These are phyloP conservation scores for Acromyrmex echinatior DNA, from an alignment of 1,140 invertebrate species.

Conservation along the genomic window DNA sequence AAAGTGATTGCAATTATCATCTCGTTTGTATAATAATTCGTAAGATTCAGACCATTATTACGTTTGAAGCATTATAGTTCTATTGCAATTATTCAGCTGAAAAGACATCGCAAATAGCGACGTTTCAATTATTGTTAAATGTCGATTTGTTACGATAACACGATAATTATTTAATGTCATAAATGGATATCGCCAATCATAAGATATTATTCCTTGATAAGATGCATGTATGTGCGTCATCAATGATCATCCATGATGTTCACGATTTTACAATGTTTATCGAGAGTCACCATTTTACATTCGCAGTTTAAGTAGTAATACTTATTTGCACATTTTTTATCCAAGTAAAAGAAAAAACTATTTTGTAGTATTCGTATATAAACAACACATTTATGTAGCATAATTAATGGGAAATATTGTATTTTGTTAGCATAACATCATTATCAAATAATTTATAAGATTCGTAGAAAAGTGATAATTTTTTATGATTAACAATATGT, in stretches of 20 bases:
- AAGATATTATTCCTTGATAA: constrained; percentile 46
- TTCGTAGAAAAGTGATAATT: background rate
- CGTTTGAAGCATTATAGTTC: background rate
- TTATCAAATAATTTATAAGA: constrained; percentile 4
- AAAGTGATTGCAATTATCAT: background rate
- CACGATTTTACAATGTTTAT: constrained; percentile 52
- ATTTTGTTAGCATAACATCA: background rate
- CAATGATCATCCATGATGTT: constrained; percentile 25
- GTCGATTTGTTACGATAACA: constrained; percentile 15
- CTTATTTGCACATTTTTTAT: constrained; percentile 25
- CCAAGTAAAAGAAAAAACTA: background rate
- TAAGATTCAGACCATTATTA: background rate
- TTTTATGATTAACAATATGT: background rate
- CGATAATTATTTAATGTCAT: constrained; percentile 35
- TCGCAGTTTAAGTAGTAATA: background rate
- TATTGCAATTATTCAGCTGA: background rate
- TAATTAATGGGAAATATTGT: constrained; percentile 3
- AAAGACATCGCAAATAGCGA: background rate
- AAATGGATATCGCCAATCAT: constrained; percentile 31
- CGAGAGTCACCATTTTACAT: background rate
- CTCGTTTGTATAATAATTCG: background rate
- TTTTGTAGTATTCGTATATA: background rate
- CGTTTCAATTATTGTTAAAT: constrained; percentile 30
- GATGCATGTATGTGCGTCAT: constrained; percentile 17
- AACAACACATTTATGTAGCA: background rate